Conservation (phyloP, 2,888 invertebrate species). For the Drosophila anomelani region DNA sequence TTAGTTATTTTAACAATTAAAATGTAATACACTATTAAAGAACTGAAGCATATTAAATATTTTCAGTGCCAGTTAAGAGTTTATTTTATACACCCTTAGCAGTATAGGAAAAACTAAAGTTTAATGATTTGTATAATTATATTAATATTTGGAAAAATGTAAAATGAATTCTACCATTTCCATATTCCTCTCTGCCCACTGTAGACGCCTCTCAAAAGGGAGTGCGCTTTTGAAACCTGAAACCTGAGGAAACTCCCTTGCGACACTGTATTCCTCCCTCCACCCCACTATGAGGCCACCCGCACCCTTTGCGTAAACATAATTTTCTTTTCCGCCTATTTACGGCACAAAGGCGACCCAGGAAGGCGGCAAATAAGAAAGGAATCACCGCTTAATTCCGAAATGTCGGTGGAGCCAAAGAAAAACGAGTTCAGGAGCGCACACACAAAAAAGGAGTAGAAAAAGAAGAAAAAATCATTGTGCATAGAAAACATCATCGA, state of each 20-base stretch:
- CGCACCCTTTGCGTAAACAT: constrained; percentile 70
- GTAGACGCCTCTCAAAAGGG: neutral
- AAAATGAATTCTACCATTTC: neutral
- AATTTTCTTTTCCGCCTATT: constrained; percentile 81
- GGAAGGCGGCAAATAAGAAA: constrained; percentile 50
- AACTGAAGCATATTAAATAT: too few relatives aligned
- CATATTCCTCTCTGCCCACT: constrained; percentile 5
- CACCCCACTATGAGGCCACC: neutral
- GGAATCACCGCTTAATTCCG: constrained; percentile 62
- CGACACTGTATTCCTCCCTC: neutral
- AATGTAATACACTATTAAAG: too few relatives aligned
- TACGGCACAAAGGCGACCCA: constrained; percentile 63
- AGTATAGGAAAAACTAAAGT: neutral
- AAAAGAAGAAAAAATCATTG: constrained; percentile 5
- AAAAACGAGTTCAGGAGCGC: constrained; percentile 5
- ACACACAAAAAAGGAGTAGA: constrained; percentile 11
- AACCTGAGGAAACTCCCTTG: constrained; percentile 33
- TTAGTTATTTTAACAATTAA: neutral
- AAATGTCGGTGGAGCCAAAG: constrained; percentile 33
- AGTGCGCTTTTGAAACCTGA: constrained; percentile 22
- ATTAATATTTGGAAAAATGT: too few relatives aligned
- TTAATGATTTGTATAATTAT: neutral
- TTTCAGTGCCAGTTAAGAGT: too few relatives aligned
- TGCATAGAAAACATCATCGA: constrained; percentile 29
- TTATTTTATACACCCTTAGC: neutral